Evolutionary conservation across 2,113 vertebrate species (phyloP), one percentile per base, ranked within the genome.

Genomic region (Alexandromys fortis): DNA sequence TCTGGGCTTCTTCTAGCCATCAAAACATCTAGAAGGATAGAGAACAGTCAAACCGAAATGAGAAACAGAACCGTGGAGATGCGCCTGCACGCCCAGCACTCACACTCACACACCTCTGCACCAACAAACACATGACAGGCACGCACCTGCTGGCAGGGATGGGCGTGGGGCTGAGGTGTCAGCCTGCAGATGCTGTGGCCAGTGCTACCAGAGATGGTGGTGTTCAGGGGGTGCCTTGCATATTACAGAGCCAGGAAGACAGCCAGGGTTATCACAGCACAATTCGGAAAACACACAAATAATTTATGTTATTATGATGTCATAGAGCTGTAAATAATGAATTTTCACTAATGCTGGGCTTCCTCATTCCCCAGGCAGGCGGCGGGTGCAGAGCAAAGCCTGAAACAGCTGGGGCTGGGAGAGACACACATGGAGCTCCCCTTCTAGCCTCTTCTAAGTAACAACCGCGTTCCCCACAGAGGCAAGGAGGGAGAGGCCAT

Each of bases 241-340:
- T 88, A 14, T 12, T 24, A n/a, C 8, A 67, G 75, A 88, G 72
- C 72, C 3, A 2, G 85, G 94, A 42, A 58, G 26, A 79, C 63
- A 45, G 75, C 70, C 83, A 22, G 58, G 79, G 92, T 49, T 45
- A 85, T 58, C 1, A 0, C 68, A 22, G 85, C 65, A 7, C 79
- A 38, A 10, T 68, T 35, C 45, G 83, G 81, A 96, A 96, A 90
- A 86, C 96, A 89, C 35, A 90, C 96, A 95, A 85, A 89, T 86
- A 85, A 95, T 90, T 86, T 86, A 61, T 45, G 61, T 28, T 26
- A 38, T 81, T 30, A 7, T 89, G 67, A 70, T 1, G 82, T 87
- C 97, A 86, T 47, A 30, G 38, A 33, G 75, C 7, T 35, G 70
- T 47, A 30, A 89, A 79, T 75, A 85, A 91, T 9, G 68, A 75